phyloP scores from a whole-genome alignment of 64 coral and sea anemone genomes.

The Catalaphyllia jardinei region DNA sequence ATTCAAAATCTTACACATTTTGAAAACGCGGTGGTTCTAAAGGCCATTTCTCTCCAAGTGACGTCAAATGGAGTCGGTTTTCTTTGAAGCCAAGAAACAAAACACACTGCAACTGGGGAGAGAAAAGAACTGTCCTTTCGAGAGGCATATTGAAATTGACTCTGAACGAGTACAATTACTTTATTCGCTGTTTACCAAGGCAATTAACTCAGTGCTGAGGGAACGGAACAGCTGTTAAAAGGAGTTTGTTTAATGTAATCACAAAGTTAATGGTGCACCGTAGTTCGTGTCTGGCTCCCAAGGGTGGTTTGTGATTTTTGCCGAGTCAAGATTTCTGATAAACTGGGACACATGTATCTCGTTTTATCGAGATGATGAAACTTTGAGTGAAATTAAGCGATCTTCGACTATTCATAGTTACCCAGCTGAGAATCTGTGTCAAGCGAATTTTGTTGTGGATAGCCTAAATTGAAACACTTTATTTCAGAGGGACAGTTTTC shows the following conservation, averaged over 20 bases:
- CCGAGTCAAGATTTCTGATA: not conserved
- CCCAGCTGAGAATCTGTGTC: not conserved
- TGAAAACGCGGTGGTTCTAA: conserved; percentile 21
- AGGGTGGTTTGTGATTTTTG: not conserved
- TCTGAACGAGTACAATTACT: not conserved
- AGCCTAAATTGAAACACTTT: conserved; percentile 10
- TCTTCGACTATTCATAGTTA: not conserved
- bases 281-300: not conserved
- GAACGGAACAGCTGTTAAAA: conserved; percentile 27
- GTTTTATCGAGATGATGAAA: not conserved
- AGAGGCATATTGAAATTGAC: conserved; percentile 3
- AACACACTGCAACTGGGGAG: not conserved
- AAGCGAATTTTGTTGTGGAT: not conserved
- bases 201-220: conserved; percentile 9
- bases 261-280: not conserved
- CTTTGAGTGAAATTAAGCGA: not conserved
- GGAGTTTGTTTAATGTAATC: conserved; percentile 34
- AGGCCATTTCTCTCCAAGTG: not conserved
- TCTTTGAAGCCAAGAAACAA: not conserved
- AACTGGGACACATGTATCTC: not conserved
- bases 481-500: not conserved
- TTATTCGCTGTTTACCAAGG: not conserved
- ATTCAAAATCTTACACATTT: not conserved
- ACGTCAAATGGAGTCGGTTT: conserved; percentile 24
- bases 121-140: not conserved